These are phyloP conservation scores for Nymphalis io DNA, from an alignment of 1,140 invertebrate genomes.

Conservation along the genomic window DNA sequence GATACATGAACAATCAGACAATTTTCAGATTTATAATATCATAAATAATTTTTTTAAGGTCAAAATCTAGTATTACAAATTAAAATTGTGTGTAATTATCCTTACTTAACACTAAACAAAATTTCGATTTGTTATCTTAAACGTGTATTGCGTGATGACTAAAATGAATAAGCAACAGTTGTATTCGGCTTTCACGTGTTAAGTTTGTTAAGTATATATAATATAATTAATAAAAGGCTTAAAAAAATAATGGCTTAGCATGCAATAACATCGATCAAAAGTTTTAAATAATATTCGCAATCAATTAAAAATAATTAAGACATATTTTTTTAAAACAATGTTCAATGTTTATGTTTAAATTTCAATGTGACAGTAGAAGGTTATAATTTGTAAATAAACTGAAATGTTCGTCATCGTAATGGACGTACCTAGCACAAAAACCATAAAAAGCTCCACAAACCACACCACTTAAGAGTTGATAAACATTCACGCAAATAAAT, in stretches of 20 bases:
- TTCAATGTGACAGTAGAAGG: neutral
- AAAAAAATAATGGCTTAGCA: no score
- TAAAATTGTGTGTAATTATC: neutral
- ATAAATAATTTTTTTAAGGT: no score
- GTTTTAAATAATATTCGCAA: no score
- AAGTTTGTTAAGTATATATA: no score
- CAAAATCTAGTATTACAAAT: neutral
- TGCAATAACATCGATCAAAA: no score
- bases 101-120: neutral
- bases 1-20: no score
- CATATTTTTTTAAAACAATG: no score
- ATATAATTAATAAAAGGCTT: no score
- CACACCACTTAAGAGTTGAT: slow-evolving; percentile 5
- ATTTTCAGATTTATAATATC: no score
- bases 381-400: neutral
- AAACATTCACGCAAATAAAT: slow-evolving; percentile 11
- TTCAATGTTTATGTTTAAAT: no score
- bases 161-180: slow-evolving; percentile 10
- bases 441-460: neutral
- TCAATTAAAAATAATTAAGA: no score
- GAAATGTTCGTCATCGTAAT: neutral
- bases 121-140: neutral
- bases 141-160: slow-evolving; percentile 11
- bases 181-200: neutral
- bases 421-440: neutral